Evolutionary conservation across 2,797 vertebrate species (phyloP), one percentile per base, ranked within the genome.

Genomic region (Chaenodraco wilsoni): DNA sequence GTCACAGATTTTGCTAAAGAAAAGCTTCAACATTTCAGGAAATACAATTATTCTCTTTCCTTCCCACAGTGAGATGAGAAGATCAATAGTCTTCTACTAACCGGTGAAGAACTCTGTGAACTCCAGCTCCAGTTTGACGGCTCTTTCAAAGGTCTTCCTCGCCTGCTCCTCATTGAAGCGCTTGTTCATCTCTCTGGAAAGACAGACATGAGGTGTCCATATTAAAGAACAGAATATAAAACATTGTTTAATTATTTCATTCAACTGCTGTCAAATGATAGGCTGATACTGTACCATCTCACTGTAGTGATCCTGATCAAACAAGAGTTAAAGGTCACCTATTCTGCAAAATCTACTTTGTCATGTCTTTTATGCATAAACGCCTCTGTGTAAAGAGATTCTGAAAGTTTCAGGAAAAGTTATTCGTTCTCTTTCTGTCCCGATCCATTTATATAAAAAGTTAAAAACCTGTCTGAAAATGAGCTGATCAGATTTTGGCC

Each of bases 41-140:
- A 44, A 10, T 59, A 52, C 6, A 3, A 23, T 60, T 44, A 23
- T 37, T 41, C 3, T 27, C 21, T 65, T 65, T 43, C n/a, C 19
- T 51, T 19, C 14, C 33, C 14, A 51, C 37, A 51, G 48, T 41
- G 23, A 31, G 8, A 45, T 31, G 23, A 52, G 41, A 55, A 19
- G 41, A 46, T 66, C 3, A 4, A 65, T 43, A 13, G 14, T 12
- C 16, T 13, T 64, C 9, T 15, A 90, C 95, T 87, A 7, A 99
- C 98, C 96, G 81, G 97, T 98, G 87, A 99, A 99, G 90, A 95
- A 97, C 87, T 99, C 97, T 44, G 96, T 96, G 82, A 99, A 99
- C 81, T 99, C 98, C 64, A 97, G 96, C 81, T 99, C 98, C 90
- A 99, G 94, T 89, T 97, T 98, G 87, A 96, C 89, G 60, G 98